Evolutionary conservation across 2,797 vertebrate genomes (phyloP), one percentile per base, ranked within the genome.

Genomic region (Florisuga fusca): DNA sequence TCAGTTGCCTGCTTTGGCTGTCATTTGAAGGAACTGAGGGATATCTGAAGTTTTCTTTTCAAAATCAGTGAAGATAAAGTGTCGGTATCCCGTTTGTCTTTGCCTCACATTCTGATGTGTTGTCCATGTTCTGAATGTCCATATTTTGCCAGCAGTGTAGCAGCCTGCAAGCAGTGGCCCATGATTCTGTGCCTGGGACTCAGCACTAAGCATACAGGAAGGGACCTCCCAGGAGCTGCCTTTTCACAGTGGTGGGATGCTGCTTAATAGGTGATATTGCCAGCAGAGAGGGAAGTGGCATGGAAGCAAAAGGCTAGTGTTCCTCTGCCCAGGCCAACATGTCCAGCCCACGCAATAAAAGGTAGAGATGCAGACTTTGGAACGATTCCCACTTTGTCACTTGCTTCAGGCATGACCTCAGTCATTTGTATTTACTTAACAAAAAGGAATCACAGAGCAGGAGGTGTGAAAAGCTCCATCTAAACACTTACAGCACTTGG

Each of bases 41-140:
- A 57, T 2, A 4, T 21, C 23, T 38, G 6, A 84, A 54, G 9
- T 21, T 73, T 64, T 59, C 21, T 76, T 57, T 69, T 46, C 27
- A 48, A 82, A 63, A 36, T 51, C 34, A 31, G 22, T 36, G 50
- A 77, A 76, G 50, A 45, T 12, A 12, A 66, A 71, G 5, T 18
- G 11, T 19, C 54, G 26, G 11, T 31, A 29, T 63, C 15, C 6
- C 8, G 36, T 38, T 82, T 61, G 18, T 75, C 20, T 75, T 87
- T 75, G 53, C 23, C 11, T 7, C 0, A 0, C 33, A 23, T 66
- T 81, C 43, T 54, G 7, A n/a, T 0, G 0, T 62, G 22, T 64
- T 57, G 59, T 10, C 27, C 9, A 5, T 53, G n/a, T 50, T 77
- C 36, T 71, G 7, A 45, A 50, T 6, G 36, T n/a, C 46, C 7